Evolutionary conservation across 2,113 vertebrate species (phyloP), one percentile per base, ranked within the genome.

Genomic region (Tenrec ecaudatus): DNA sequence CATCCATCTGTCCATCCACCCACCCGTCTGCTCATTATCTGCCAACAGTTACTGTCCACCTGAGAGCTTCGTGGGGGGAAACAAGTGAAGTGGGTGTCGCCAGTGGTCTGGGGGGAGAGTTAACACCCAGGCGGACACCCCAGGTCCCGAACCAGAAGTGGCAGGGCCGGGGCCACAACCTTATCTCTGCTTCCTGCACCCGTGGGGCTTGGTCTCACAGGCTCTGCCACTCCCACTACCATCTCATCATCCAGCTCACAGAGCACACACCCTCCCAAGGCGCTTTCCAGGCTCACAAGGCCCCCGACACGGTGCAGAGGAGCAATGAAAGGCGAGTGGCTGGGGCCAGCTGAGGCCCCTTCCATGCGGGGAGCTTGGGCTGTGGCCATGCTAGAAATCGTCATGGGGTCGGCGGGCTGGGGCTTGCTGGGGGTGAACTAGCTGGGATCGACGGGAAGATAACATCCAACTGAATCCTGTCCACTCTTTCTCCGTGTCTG

Each of bases 281-380:
- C 69, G 90, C 71, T 90, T 78, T 27, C 17, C 33, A 38, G 53
- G 33, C 0, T 0, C 31, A 16, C 60, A 29, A 66, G 40, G 33
- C 29, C 36, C 25, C 40, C 17, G 77, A 40, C 16, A 1, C 43
- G 38, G 57, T 23, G n/a, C 1, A 85, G 75, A 84, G 62, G 58
- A 92, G 68, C 80, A 75, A 60, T 40, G 3, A 95, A 76, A 87
- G 66, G 36, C 69, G 89, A 90, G 53, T 69, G 31, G 57, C 60
- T 53, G 1, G 38, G 29, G 83, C 11, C 38, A 58, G 22, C 29
- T 10, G 23, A 25, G 1, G 1, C 11, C 6, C 58, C 5, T 25
- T 36, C 43, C 36, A 57, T 0, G 0, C 62, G 27, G 0, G 29
- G 2, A 7, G 23, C n/a, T 53, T 66, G 33, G 6, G 58, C 47